Evolutionary conservation across 2,797 vertebrate genomes (phyloP), one percentile per base, ranked within the genome.

Genomic region (Molothrus ater): DNA sequence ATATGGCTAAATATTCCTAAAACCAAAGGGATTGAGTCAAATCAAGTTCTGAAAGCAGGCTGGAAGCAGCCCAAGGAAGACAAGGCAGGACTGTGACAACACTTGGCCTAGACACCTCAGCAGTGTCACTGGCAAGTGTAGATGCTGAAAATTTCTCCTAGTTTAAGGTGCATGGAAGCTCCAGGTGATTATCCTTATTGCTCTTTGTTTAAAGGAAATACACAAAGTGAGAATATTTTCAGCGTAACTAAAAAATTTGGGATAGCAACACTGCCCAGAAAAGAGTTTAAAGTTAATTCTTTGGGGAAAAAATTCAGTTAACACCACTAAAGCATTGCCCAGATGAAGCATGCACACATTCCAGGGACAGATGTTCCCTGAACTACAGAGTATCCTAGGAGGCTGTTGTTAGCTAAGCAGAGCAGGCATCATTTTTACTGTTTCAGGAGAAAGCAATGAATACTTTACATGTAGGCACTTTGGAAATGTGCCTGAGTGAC

Each of bases 371-470:
- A 88, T 90, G 93, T 86, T 92, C 29, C 28, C 70, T 79, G 16
- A 2, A n/a, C 53, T 65, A 32, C 16, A 4, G 9, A 36, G 48
- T 4, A 29, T 57, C 73, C 71, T 38, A 2, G 14, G 54, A 79
- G 59, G 53, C 38, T 86, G 43, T 24, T 88, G 63, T 45, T 71
- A 91, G 36, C 42, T 68, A 24, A 83, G 51, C 43, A 54, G 47
- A 87, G 63, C 34, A 87, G 32, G 53, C 89, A 95, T 85, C 0
- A 45, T 66, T 95, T 96, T 60, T 64, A 48, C 84, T 94, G 45
- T 84, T 96, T 93, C 90, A 85, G 75, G 84, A 95, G 71, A 83
- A 88, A 74, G 48, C 38, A 91, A 60, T 66, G 28, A 80, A 84
- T 75, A 61, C 66, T 74, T 93, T 65, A 85, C 63, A 36, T 15